Evolutionary conservation across 2,113 vertebrate species (phyloP).

Genomic region (Centropristis striata): DNA sequence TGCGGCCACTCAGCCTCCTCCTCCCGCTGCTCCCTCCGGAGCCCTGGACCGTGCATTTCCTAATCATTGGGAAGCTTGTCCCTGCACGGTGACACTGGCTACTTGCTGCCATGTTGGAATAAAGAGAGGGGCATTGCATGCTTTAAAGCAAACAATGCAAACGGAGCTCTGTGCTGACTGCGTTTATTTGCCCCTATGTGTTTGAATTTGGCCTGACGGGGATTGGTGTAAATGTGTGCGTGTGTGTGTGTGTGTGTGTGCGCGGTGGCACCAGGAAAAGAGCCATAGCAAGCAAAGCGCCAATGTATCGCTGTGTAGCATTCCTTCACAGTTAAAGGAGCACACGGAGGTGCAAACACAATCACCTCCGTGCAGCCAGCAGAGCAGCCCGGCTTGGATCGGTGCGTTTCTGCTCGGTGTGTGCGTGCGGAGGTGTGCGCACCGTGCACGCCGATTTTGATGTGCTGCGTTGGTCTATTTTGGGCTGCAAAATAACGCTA

Average conservation of each 20-base stretch:
- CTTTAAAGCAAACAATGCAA: conserved; percentile 27
- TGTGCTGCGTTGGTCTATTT: conserved; percentile 39
- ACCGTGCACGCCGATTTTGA: conserved; percentile 18
- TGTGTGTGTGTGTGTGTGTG: conserved; percentile 21
- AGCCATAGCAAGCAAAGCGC: neutral
- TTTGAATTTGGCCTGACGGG: conserved; percentile 21
- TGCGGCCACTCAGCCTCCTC: conserved; percentile 12
- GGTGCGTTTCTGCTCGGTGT: neutral
- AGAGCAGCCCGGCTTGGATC: conserved; percentile 37
- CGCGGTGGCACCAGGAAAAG: conserved; percentile 6
- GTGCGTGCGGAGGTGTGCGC: neutral
- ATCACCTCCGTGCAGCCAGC: conserved; percentile 46
- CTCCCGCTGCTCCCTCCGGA: conserved; percentile 6
- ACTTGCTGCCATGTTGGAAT: conserved; percentile 54
- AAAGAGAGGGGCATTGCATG: conserved; percentile 7
- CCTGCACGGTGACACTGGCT: neutral
- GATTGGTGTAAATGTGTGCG: neutral
- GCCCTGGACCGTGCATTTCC: conserved; percentile 3
- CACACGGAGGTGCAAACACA: conserved; percentile 37
- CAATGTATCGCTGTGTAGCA: conserved; percentile 56
- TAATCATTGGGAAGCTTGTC: neutral
- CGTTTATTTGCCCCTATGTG: conserved; percentile 25
- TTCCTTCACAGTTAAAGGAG: conserved; percentile 72
- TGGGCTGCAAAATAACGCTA: conserved; percentile 22
- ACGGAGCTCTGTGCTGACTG: neutral